A percentile compares a stretch with the other conserved stretches of the same genome.
These are phyloP conservation scores for Leptopilina drosophilae DNA, from an alignment of 2,888 invertebrate genomes.

Conservation along the genomic window DNA sequence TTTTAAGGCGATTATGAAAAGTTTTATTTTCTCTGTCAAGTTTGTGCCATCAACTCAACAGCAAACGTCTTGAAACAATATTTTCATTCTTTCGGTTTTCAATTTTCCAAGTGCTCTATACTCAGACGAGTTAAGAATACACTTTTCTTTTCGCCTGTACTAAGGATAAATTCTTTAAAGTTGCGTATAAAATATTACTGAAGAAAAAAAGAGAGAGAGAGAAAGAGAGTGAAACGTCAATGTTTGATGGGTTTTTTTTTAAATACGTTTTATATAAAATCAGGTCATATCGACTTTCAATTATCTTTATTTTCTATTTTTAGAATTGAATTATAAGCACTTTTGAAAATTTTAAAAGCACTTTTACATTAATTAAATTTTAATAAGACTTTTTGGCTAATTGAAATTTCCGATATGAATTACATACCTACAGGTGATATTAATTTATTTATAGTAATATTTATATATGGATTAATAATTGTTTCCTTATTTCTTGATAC, in stretches of 20 bases:
- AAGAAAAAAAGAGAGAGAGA: neutral
- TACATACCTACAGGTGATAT: no score
- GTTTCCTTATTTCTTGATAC: no score
- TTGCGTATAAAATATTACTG: neutral
- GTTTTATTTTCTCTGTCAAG: constrained; percentile 71
- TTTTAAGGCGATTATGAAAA: constrained; percentile 72
- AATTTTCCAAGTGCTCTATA: constrained; percentile 18
- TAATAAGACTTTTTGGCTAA: no score
- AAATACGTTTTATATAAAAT: neutral
- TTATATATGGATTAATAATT: no score
- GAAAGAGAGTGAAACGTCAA: neutral
- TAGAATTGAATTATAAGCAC: neutral
- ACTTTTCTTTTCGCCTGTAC: neutral
- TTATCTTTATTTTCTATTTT: neutral
- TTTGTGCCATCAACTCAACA: constrained; percentile 69
- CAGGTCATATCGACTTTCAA: constrained; percentile 3
- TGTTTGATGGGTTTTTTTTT: neutral
- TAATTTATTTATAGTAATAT: no score
- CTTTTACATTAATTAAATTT: no score
- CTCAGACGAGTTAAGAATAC: constrained; percentile 9
- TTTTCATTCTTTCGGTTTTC: constrained; percentile 61
- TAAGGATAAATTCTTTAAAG: constrained; percentile 15
- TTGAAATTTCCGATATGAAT: no score
- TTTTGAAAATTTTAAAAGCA: no score
- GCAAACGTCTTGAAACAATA: constrained; percentile 62